phyloP scores from a whole-genome alignment of 2,888 invertebrate genomes.

The Ennomos erosarius region DNA sequence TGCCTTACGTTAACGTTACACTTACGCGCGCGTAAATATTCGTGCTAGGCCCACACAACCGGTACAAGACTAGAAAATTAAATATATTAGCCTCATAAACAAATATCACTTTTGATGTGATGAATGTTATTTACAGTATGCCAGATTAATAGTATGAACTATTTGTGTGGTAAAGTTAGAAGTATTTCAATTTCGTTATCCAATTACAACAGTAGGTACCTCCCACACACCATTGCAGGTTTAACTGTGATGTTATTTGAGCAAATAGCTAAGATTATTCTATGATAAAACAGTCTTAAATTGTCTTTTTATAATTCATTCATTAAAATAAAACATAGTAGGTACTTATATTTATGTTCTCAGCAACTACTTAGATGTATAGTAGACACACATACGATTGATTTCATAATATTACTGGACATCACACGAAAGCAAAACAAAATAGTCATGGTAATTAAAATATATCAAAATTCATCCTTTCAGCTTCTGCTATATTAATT shows the following conservation, averaged over 20 bases:
- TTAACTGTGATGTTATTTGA: conserved; percentile 50
- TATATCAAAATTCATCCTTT: conserved; percentile 30
- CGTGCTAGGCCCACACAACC: too few species aligned
- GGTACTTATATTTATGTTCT: conserved; percentile 4
- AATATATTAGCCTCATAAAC: conserved; percentile 52
- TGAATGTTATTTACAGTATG: too few species aligned
- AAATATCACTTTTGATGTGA: too few species aligned
- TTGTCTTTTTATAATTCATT: conserved; percentile 66
- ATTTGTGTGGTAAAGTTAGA: too few species aligned
- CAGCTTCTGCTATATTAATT: conserved; percentile 22
- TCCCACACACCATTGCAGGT: conserved; percentile 54
- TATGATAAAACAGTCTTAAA: conserved; percentile 69
- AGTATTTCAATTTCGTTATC: too few species aligned
- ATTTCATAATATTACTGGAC: conserved; percentile 14
- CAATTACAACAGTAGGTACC: too few species aligned
- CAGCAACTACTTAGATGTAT: conserved; percentile 1
- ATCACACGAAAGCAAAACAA: conserved; percentile 10
- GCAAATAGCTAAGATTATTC: conserved; percentile 52
- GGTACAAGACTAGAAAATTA: conserved; percentile 57
- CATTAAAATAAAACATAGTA: conserved; percentile 33
- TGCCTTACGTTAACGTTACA: too few species aligned
- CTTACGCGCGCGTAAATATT: too few species aligned
- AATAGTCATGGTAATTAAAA: conserved; percentile 47
- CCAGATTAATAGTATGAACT: too few species aligned
- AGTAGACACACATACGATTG: conserved; percentile 4